Evolutionary conservation across 2,113 vertebrate genomes (phyloP), one percentile per base, ranked within the genome.

Genomic region (Craseonycteris thonglongyai): DNA sequence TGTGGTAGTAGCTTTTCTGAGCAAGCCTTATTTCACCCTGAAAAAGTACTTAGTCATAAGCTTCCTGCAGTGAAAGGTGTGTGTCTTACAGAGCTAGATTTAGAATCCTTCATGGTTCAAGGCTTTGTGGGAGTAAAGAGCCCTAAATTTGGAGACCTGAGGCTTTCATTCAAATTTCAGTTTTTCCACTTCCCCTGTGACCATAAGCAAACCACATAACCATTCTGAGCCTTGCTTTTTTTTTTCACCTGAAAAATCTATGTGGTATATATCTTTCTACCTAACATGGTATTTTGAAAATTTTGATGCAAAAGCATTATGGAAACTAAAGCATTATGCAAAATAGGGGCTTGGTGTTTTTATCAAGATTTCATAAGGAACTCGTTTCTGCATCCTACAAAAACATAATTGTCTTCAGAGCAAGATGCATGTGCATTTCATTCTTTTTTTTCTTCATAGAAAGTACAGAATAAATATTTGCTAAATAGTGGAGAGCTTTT

Each of bases 111-210:
- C 66, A 74, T 49, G 66, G 74, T 85, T 51, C 49, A 56, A 68
- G 56, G 35, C 65, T 94, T 58, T 92, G 82, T 91, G 82, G 86
- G 79, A 83, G 69, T 94, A 59, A 84, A 80, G 71, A 94, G 84
- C 28, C 75, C 92, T 96, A 90, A 95, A 95, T 97, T 96, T 95
- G 87, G 87, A 95, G 47, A 88, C 66, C 69, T 84, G 82, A 96
- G 80, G 33, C 59, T 79, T 96, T 94, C 30, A 68, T 93, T 93
- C 75, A 81, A 16, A 38, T 91, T 68, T 95, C 84, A 93, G 13
- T 94, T 96, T 96, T 96, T 97, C 97, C 93, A 92, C 42, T 96
- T 97, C 91, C 82, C 94, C 65, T 80, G 33, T 76, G 93, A 92
- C 47, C 11, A 2, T 93, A 93, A 96, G 84, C 58, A 95, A 93